These are phyloP conservation scores for Chaenogobius annularis DNA, from an alignment of 2,113 vertebrate genomes.

Conservation along the genomic window DNA sequence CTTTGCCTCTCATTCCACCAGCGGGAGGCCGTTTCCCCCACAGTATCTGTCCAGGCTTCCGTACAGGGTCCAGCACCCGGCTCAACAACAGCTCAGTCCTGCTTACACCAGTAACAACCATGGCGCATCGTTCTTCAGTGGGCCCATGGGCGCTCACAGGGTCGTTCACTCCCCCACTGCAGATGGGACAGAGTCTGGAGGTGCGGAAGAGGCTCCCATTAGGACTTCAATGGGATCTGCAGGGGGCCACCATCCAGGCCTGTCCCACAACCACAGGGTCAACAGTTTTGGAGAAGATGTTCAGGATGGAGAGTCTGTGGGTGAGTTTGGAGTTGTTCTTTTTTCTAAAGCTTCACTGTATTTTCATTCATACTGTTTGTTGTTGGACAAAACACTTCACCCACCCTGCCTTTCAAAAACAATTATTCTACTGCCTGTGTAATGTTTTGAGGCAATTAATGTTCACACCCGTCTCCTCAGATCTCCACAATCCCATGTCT, in stretches of 20 bases:
- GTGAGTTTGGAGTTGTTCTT: conserved; percentile 74
- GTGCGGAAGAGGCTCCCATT: conserved; percentile 85
- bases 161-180: conserved; percentile 85
- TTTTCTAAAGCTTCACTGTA: too few species aligned
- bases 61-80: conserved; percentile 82
- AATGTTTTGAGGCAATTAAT: too few species aligned
- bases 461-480: conserved; percentile 42
- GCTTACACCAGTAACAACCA: conserved; percentile 78
- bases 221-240: conserved; percentile 85
- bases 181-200: conserved; percentile 81
- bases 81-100: conserved; percentile 80
- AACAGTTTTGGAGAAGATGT: conserved; percentile 91
- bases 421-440: conserved; percentile 6
- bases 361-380: too few species aligned
- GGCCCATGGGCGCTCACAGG: conserved; percentile 80
- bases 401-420: not conserved
- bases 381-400: not conserved
- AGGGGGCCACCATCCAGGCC: conserved; percentile 76
- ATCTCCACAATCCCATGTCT: conserved; percentile 84
- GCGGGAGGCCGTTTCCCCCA: conserved; percentile 81
- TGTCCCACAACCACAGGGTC: conserved; percentile 81
- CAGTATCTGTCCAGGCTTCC: conserved; percentile 87
- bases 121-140: conserved; percentile 85
- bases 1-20: conserved; percentile 77
- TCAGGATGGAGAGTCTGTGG: conserved; percentile 85